Conservation (phyloP, 2,113 vertebrate genomes). For the Anthoscopus minutus region DNA sequence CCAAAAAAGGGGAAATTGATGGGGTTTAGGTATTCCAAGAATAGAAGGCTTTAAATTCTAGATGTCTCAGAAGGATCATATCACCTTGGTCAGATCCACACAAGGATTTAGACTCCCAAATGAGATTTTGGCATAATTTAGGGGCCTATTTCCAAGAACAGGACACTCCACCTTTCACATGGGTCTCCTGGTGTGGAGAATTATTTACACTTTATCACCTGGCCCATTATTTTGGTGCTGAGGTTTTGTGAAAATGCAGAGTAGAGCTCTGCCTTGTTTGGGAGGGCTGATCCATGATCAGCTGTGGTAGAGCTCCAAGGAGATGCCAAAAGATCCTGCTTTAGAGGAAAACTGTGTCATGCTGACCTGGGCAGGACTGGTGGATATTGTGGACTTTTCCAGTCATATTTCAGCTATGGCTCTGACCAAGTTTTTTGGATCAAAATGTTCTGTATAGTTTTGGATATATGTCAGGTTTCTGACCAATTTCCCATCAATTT, state of each 20-base stretch:
- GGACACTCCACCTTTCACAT: fast-evolving
- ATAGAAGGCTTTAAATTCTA: not conserved
- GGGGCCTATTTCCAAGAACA: not conserved
- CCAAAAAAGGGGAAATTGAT: not conserved
- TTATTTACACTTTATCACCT: not conserved
- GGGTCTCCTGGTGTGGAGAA: not conserved
- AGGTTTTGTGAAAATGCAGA: not conserved
- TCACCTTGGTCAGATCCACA: not conserved
- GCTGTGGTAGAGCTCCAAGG: not conserved
- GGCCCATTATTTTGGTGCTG: not conserved
- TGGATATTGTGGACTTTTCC: not conserved
- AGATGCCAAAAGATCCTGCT: not conserved
- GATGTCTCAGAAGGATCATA: not conserved
- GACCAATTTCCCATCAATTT: not conserved
- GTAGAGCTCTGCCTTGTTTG: not conserved
- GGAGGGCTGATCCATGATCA: not conserved
- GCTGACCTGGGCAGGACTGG: not conserved
- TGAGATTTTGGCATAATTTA: not conserved
- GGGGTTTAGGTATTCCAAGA: not conserved
- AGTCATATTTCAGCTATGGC: not conserved
- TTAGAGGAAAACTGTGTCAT: not conserved
- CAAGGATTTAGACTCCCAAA: not conserved
- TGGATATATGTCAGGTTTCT: not conserved
- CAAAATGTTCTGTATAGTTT: not conserved
- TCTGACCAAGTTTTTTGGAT: not conserved